These are phyloP conservation scores for Benthosema pterotum DNA, from an alignment of 2,797 vertebrate genomes.

Conservation along the genomic window DNA sequence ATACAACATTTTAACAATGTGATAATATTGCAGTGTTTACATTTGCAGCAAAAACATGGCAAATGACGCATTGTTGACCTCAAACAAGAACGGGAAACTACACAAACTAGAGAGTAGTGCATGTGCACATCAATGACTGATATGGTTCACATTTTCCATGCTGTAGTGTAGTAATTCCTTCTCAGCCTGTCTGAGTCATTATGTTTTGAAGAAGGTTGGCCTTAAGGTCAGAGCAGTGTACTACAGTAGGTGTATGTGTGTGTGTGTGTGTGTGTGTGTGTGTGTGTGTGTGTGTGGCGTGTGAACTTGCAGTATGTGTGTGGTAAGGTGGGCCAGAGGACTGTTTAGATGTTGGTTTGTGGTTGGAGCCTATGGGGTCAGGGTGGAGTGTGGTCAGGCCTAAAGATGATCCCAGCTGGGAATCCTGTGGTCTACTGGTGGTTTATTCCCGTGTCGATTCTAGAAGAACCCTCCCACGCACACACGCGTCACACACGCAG, in stretches of 20 bases:
- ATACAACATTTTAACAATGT: too few relatives aligned
- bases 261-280: neutral
- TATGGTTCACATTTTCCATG: constrained; percentile 38
- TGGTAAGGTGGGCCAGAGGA: constrained; percentile 44
- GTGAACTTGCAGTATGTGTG: constrained; percentile 17
- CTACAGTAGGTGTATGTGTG: constrained; percentile 9
- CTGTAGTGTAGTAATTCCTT: constrained; percentile 13
- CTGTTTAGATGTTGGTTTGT: constrained; percentile 47
- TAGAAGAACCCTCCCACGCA: constrained; percentile 34
- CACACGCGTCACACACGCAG: constrained; percentile 5
- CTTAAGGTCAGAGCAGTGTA: constrained; percentile 33
- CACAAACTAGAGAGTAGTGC: neutral
- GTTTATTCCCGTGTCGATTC: constrained; percentile 44
- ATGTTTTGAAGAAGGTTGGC: constrained; percentile 42
- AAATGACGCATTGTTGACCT: neutral
- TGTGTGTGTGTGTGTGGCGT: neutral
- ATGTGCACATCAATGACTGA: constrained; percentile 27
- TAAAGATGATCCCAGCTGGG: constrained; percentile 50
- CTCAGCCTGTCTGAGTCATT: neutral
- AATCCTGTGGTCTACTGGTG: constrained; percentile 55
- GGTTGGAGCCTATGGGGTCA: constrained; percentile 57
- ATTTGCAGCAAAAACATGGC: too few relatives aligned
- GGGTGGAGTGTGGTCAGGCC: constrained; percentile 58
- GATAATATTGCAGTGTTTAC: too few relatives aligned
- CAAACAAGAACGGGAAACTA: constrained; percentile 2